Conservation (phyloP, 2,888 invertebrate genomes). For the Eurytoma adleriae region DNA sequence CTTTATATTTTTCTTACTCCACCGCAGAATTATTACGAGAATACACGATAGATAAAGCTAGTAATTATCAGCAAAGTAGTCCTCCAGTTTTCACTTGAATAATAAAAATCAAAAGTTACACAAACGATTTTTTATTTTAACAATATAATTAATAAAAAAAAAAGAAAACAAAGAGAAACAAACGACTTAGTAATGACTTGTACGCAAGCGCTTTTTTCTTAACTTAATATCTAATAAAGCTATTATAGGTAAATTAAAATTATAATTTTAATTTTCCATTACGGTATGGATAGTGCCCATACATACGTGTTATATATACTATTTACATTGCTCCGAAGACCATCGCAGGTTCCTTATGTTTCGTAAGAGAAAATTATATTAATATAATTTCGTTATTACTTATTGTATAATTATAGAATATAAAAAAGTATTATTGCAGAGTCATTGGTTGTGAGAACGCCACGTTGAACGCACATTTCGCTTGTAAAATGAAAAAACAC, state of each 20-base stretch:
- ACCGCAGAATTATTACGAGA: conserved; percentile 23
- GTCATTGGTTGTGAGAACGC: background rate
- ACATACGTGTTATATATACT: conserved; percentile 36
- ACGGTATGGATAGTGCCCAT: conserved; percentile 42
- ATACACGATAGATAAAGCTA: conserved; percentile 22
- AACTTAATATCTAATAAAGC: conserved; percentile 20
- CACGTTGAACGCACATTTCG: background rate
- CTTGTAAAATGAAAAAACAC: background rate
- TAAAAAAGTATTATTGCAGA: conserved; percentile 17
- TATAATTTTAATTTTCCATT: conserved; percentile 40
- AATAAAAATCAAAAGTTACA: conserved; percentile 24
- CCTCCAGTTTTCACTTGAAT: conserved; percentile 18
- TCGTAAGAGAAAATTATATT: background rate
- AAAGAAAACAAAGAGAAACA: conserved; percentile 23
- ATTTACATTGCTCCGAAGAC: conserved; percentile 50
- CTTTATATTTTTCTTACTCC: background rate
- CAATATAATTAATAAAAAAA: conserved; percentile 33
- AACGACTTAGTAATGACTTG: conserved; percentile 49
- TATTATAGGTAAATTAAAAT: conserved; percentile 43
- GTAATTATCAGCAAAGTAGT: conserved; percentile 17
- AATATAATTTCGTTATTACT: background rate
- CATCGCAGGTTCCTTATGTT: conserved; percentile 33
- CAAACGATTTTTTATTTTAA: conserved; percentile 34
- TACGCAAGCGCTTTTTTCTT: conserved; percentile 26
- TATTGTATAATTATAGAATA: background rate